Conservation (phyloP, 2,113 vertebrate genomes). For the Alouatta palliata region DNA sequence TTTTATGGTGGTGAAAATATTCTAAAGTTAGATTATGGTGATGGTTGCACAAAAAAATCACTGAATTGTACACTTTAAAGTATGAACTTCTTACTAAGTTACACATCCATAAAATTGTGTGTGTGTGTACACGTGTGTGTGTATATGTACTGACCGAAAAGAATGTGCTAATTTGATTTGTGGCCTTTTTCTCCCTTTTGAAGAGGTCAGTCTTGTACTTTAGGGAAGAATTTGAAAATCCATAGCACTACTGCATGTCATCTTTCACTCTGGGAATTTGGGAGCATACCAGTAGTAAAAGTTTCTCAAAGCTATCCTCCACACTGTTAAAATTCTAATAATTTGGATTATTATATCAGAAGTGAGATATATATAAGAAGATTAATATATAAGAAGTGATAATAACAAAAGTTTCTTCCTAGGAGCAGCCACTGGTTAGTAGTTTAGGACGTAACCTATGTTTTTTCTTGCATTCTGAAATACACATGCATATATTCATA, state of each 20-base stretch:
- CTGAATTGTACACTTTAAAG: background rate
- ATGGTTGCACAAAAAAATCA: background rate
- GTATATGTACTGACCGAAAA: background rate
- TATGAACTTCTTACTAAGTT: background rate
- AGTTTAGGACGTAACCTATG: background rate
- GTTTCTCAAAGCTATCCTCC: background rate
- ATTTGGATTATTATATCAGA: background rate
- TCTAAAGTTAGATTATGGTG: background rate
- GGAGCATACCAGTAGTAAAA: background rate
- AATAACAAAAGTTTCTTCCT: background rate
- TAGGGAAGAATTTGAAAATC: conserved; percentile 10
- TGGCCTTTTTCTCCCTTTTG: background rate
- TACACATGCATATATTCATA: background rate
- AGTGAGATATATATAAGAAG: background rate
- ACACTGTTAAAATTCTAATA: background rate
- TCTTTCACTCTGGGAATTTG: background rate
- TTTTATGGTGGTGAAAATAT: background rate
- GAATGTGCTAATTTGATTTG: background rate
- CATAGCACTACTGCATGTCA: background rate
- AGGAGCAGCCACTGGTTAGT: background rate
- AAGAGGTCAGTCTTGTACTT: background rate
- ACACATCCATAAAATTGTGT: background rate
- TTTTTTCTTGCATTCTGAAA: background rate
- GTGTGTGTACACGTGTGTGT: background rate
- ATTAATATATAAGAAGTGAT: background rate